Conservation (phyloP, 2,797 vertebrate genomes). For the Gymnoscopelus microlampas region DNA sequence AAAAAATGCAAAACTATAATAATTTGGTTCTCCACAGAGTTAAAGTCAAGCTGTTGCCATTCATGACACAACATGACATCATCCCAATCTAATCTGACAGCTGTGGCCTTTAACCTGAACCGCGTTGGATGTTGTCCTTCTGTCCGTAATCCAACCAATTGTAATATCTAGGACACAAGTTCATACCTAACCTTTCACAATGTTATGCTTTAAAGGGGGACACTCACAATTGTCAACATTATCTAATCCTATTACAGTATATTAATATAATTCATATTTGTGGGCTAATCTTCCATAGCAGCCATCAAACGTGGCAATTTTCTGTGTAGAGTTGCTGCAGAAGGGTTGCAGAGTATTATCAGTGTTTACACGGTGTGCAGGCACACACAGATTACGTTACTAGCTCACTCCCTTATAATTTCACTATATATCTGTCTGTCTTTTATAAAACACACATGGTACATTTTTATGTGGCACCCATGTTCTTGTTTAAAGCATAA, state of each 20-base stretch:
- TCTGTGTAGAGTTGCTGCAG: too few species aligned
- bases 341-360: too few species aligned
- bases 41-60: background rate
- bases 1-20: background rate
- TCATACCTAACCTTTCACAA: conserved; percentile 23
- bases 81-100: conserved; percentile 8
- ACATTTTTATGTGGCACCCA: too few species aligned
- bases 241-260: too few species aligned
- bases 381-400: too few species aligned
- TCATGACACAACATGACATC: conserved; percentile 1
- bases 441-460: too few species aligned
- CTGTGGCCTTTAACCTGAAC: conserved; percentile 9
- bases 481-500: too few species aligned
- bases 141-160: conserved; percentile 37
- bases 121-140: background rate
- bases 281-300: background rate
- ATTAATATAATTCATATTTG: background rate
- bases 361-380: too few species aligned
- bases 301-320: too few species aligned
- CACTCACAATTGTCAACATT: too few species aligned
- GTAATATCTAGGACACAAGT: conserved; percentile 18
- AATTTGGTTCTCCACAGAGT: background rate
- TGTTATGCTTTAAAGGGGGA: background rate
- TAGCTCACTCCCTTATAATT: too few species aligned
- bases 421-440: too few species aligned